Evolutionary conservation across 2,888 invertebrate genomes (phyloP), one percentile per base, ranked within the genome.

Genomic region (Adineta ricciae): DNA sequence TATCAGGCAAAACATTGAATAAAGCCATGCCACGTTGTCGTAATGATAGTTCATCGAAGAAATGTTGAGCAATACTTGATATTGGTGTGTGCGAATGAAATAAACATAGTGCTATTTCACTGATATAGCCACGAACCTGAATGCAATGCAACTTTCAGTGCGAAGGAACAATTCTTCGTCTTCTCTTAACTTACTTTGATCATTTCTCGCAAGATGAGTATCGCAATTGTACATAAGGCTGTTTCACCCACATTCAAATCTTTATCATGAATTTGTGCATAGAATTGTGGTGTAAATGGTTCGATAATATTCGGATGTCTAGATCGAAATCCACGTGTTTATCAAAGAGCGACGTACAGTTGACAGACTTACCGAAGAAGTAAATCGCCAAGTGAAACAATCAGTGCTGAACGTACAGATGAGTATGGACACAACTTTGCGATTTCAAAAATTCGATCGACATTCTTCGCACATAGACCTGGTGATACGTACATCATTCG

Each of bases 51-150:
- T 73, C 73, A 36, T 36, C 36, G 41, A 73, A 73, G 41, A 73
- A 73, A 73, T 73, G 73, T 24, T 73, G 41, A 73, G 73, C 73
- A 27, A 73, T 38, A 73, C 73, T 73, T 36, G 73, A 73, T 38
- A 73, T 73, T 38, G 73, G 41, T 24, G 73, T 73, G 41, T 73
- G 36, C 36, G 73, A 73, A 73, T 73, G 73, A 73, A 73, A 73
- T 73, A 73, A 73, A 73, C 73, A 73, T 16, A 73, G 24, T 9
- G 73, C 73, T 73, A 73, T 73, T 73, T 73, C 73, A 73, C 73
- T 73, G 24, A 73, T 73, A 73, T 73, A 73, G 24, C 73, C 73
- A 73, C 73, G 73, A 73, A 73, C 64, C 64, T 64, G 9, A 64
- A 27, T 32, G 4, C 14, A 64, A 56, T 56, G 24, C 2, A 56